These are phyloP conservation scores for Oreochromis tanganicae DNA, from an alignment of 2,113 vertebrate genomes.

Conservation along the genomic window DNA sequence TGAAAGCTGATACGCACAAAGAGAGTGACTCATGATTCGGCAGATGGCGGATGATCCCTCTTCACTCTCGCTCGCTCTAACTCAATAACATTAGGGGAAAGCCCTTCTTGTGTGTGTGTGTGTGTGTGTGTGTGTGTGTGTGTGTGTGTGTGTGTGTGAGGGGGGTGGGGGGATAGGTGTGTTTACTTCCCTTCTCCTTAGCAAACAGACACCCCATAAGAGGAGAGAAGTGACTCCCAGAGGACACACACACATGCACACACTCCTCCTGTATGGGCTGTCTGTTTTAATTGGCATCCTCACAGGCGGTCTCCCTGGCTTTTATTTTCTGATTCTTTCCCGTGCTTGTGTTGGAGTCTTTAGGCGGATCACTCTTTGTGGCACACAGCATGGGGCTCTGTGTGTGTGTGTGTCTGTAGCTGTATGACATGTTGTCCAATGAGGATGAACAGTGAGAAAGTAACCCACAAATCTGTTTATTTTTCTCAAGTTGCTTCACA, in stretches of 20 bases:
- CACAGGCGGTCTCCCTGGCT: background rate
- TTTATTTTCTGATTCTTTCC: conserved; percentile 33
- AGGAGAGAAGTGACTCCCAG: conserved; percentile 17
- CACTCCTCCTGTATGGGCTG: background rate
- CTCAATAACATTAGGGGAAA: conserved; percentile 22
- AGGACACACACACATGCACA: background rate
- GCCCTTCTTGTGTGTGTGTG: conserved; percentile 1
- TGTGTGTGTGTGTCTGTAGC: background rate
- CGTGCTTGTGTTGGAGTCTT: conserved; percentile 2
- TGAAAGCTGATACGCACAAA: conserved; percentile 15
- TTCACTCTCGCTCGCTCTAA: background rate
- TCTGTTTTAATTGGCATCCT: conserved; percentile 53
- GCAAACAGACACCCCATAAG: conserved; percentile 32
- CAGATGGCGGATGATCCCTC: conserved; percentile 23
- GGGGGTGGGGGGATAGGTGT: background rate
- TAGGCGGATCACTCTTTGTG: background rate
- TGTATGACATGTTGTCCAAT: background rate
- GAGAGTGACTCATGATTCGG: conserved; percentile 14
- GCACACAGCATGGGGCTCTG: background rate
- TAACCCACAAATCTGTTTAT: conserved; percentile 1
- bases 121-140: background rate
- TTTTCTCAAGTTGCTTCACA: conserved; percentile 16
- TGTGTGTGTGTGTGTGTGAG: background rate
- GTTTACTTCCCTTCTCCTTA: background rate
- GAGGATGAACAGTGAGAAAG: background rate